phyloP scores from a whole-genome alignment of 2,888 invertebrate species.

The Aporophyla lueneburgensis region DNA sequence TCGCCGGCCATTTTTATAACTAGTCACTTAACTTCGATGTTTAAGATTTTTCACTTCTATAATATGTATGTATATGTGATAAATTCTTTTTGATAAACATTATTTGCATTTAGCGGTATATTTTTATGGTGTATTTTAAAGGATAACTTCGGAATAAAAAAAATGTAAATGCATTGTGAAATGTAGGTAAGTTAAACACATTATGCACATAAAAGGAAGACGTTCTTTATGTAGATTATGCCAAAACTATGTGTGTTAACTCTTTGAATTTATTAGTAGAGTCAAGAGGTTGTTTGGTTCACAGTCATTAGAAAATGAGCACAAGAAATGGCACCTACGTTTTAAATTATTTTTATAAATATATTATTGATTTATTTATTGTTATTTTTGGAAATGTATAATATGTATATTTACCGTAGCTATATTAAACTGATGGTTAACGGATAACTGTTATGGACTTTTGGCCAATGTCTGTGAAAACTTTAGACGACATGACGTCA shows the following conservation, averaged over 20 bases:
- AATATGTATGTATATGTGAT: constrained; percentile 66
- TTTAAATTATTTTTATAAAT: constrained; percentile 47
- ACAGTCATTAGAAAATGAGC: constrained; percentile 68
- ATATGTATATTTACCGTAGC: constrained; percentile 43
- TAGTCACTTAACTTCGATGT: constrained; percentile 76
- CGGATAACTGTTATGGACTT: constrained; percentile 15
- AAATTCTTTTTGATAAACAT: constrained; percentile 68
- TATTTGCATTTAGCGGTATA: constrained; percentile 75
- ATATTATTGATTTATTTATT: constrained; percentile 45
- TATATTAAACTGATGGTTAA: constrained; percentile 57
- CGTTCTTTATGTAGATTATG: constrained; percentile 63
- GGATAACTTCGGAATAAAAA: constrained; percentile 63
- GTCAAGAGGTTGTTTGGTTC: constrained; percentile 66
- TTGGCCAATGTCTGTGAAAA: constrained; percentile 17
- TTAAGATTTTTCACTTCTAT: constrained; percentile 69
- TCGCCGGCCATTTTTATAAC: constrained; percentile 73
- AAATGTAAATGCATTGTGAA: constrained; percentile 73
- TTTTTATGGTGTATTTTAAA: constrained; percentile 59
- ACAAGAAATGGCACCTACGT: constrained; percentile 67
- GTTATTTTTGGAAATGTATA: constrained; percentile 44
- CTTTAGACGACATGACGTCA: constrained; percentile 21
- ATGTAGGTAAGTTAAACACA: constrained; percentile 68
- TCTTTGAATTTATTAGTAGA: constrained; percentile 64
- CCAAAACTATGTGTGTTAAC: constrained; percentile 67
- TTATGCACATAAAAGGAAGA: constrained; percentile 65